Conservation (phyloP, 2,797 vertebrate genomes). For the Alectoris magna region DNA sequence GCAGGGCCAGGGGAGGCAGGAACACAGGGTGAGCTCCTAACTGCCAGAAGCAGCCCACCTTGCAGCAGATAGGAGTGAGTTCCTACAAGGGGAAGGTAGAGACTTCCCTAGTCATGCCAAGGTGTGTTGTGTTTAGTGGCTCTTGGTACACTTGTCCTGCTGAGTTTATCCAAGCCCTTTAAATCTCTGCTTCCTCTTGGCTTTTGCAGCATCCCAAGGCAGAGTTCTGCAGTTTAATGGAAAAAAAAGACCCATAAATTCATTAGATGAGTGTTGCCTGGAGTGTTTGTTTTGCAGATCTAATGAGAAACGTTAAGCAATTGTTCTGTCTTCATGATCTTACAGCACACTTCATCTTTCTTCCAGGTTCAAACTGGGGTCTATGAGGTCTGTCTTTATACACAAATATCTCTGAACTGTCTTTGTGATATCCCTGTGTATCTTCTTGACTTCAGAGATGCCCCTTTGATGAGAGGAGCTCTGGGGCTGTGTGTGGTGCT, state of each 20-base stretch:
- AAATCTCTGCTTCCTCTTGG: background rate
- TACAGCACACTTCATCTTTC: rapidly evolving
- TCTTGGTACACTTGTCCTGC: background rate
- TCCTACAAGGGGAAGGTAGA: background rate
- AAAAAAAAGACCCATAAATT: background rate
- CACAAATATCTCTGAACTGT: no score
- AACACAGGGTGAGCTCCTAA: background rate
- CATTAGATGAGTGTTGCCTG: background rate
- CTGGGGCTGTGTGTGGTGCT: no score
- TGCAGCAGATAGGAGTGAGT: background rate
- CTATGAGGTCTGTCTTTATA: background rate
- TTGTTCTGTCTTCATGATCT: rapidly evolving
- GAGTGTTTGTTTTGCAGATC: background rate
- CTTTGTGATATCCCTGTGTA: background rate
- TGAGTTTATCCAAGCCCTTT: background rate
- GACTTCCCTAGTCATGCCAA: background rate
- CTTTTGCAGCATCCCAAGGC: background rate
- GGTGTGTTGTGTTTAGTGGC: background rate
- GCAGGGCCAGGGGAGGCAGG: background rate
- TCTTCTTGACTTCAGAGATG: background rate
- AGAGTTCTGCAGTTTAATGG: background rate
- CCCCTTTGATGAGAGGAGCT: background rate
- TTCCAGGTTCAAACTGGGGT: background rate
- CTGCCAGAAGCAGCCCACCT: background rate
- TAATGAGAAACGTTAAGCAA: background rate